phyloP scores from a whole-genome alignment of 1,140 invertebrate genomes.

The Trichonephila inaurata region DNA sequence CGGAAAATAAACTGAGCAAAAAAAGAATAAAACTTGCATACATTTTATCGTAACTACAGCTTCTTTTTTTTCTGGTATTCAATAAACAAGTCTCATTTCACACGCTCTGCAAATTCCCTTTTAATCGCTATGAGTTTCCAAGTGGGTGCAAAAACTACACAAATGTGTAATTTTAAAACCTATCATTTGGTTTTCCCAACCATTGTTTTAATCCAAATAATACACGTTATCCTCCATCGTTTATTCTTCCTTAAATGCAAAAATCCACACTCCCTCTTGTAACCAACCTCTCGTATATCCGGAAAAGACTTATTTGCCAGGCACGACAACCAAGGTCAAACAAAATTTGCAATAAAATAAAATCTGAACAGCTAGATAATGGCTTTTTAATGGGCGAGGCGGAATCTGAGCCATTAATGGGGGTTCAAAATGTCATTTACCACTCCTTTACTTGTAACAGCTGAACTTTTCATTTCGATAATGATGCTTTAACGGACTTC shows the following conservation, averaged over 20 bases:
- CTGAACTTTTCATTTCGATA: slow-evolving; percentile 65
- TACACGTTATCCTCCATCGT: neutral
- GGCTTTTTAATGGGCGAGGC: slow-evolving; percentile 71
- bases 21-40: neutral
- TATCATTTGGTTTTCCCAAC: neutral
- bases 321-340: slow-evolving; percentile 53
- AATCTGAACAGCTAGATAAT: slow-evolving; percentile 65
- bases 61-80: neutral
- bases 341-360: slow-evolving; percentile 71
- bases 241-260: slow-evolving; percentile 23
- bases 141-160: neutral
- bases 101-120: neutral
- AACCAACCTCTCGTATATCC: slow-evolving; percentile 31
- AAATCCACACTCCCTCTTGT: slow-evolving; percentile 22
- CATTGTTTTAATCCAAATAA: slow-evolving; percentile 29
- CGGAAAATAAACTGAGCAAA: neutral
- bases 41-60: neutral
- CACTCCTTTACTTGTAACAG: slow-evolving; percentile 67
- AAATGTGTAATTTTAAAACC: neutral
- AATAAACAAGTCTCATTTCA: neutral
- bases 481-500: slow-evolving; percentile 64
- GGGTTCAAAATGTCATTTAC: slow-evolving; percentile 72
- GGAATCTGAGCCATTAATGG: slow-evolving; percentile 70
- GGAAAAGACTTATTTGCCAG: slow-evolving; percentile 62
- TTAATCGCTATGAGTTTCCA: neutral